Conservation (phyloP, 2,888 invertebrate species). For the Thyatira batis region DNA sequence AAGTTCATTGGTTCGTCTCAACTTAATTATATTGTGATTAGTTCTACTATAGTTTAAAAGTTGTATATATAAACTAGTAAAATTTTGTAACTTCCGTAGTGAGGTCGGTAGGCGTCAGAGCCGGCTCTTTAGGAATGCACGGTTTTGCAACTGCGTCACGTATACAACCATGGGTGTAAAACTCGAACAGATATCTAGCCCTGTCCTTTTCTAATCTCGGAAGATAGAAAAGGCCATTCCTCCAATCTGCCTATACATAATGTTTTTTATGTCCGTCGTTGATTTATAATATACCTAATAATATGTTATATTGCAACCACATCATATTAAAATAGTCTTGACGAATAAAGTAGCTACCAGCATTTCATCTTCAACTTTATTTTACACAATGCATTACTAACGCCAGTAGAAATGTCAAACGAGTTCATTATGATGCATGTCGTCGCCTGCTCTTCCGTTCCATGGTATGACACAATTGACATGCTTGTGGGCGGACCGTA, state of each 20-base stretch:
- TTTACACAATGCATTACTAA: not conserved
- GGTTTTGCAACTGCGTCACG: slow-evolving; percentile 19
- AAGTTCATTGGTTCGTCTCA: too few species aligned
- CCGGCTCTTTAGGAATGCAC: slow-evolving; percentile 11
- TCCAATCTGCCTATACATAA: too few species aligned
- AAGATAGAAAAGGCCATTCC: not conserved
- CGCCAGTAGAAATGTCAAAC: slow-evolving; percentile 3
- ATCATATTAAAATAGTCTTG: too few species aligned
- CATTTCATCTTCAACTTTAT: not conserved
- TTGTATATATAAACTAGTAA: too few species aligned
- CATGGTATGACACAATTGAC: slow-evolving; percentile 25
- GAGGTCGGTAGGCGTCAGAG: slow-evolving; percentile 14
- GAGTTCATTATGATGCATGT: slow-evolving; percentile 1
- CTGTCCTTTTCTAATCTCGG: not conserved
- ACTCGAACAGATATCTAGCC: not conserved
- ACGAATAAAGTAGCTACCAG: not conserved
- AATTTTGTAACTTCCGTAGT: slow-evolving; percentile 23
- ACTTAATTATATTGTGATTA: too few species aligned
- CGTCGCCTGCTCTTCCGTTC: slow-evolving; percentile 23
- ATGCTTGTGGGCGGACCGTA: slow-evolving; percentile 35
- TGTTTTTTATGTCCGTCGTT: too few species aligned
- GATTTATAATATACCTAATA: too few species aligned
- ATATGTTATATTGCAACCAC: too few species aligned
- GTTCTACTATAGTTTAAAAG: too few species aligned
- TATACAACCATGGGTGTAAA: not conserved